A percentile compares a stretch with the other conserved stretches of the same genome.
Conservation (phyloP, 2,888 invertebrate species). For the Ophion slaviceki region DNA sequence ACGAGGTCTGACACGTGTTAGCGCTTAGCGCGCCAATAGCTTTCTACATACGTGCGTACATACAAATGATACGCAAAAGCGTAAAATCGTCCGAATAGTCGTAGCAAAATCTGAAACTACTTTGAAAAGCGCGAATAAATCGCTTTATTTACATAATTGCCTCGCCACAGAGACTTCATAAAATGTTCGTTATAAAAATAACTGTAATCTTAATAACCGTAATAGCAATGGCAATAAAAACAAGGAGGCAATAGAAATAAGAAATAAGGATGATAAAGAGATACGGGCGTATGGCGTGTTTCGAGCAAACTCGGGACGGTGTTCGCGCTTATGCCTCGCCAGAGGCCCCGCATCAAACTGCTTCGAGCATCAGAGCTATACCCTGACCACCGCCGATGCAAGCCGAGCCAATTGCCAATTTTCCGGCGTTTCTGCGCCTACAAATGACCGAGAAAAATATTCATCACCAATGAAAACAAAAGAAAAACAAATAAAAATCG, state of each 20-base stretch:
- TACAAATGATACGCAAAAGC: background rate
- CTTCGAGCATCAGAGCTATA: conserved; percentile 95
- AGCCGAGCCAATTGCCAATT: conserved; percentile 96
- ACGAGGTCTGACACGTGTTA: conserved; percentile 4
- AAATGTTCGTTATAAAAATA: conserved; percentile 28
- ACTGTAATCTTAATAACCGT: background rate
- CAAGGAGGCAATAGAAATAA: too few relatives aligned
- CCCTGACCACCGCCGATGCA: conserved; percentile 99
- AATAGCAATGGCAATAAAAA: background rate
- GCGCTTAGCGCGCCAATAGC: background rate
- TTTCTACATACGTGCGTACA: background rate
- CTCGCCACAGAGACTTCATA: conserved; percentile 55
- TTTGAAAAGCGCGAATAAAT: conserved; percentile 27
- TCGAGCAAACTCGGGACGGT: background rate
- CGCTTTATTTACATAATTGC: conserved; percentile 49
- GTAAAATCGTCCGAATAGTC: background rate
- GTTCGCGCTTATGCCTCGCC: conserved; percentile 1
- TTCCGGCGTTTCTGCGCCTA: conserved; percentile 94
- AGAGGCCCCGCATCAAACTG: conserved; percentile 84
- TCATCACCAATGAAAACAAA: conserved; percentile 16
- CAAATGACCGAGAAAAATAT: background rate
- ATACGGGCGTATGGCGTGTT: background rate
- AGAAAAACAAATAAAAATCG: conserved; percentile 3
- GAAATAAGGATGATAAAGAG: background rate
- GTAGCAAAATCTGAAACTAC: background rate